Conservation (phyloP, 2,888 invertebrate species). For the Tetanocera ferruginea region DNA sequence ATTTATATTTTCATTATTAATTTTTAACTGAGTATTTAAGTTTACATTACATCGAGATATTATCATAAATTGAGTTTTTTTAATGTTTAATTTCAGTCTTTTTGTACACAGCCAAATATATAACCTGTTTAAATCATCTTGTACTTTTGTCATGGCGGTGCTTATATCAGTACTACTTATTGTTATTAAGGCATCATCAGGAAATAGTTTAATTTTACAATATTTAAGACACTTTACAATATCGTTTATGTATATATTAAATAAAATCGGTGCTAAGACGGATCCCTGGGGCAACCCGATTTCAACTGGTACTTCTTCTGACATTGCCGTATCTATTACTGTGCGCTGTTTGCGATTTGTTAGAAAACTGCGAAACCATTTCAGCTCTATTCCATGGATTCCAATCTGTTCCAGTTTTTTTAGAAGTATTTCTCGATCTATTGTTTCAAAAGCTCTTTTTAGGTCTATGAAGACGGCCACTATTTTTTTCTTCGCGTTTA, state of each 20-base stretch:
- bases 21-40: no score
- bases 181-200: background rate
- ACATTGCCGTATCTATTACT: background rate
- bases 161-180: background rate
- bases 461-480: slow-evolving; percentile 5
- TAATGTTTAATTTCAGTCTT: background rate
- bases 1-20: background rate
- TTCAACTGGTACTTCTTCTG: background rate
- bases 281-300: background rate
- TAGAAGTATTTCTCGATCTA: background rate
- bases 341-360: slow-evolving; percentile 8
- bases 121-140: background rate
- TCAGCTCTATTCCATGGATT: background rate
- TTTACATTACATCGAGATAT: no score
- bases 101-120: background rate
- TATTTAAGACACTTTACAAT: background rate
- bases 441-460: slow-evolving; percentile 12
- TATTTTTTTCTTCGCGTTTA: background rate
- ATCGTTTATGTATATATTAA: slow-evolving; percentile 15
- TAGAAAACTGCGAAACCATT: background rate
- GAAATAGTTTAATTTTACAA: background rate
- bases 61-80: background rate
- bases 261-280: background rate
- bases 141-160: background rate
- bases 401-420: background rate